phyloP scores from a whole-genome alignment of 2,797 vertebrate genomes.

The Pteronotus mesoamericanus region DNA sequence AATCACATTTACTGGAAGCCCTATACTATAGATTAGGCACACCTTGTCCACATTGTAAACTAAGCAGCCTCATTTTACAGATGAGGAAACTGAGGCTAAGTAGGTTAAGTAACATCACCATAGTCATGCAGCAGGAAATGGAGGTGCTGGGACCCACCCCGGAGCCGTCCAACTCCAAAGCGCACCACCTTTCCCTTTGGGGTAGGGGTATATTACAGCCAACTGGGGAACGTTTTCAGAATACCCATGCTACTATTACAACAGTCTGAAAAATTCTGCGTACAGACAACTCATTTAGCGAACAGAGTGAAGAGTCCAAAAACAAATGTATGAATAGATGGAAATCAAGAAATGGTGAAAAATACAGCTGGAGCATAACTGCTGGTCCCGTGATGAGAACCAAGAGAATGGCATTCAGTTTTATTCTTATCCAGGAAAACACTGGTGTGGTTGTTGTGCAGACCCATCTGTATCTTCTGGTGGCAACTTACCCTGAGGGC shows the following conservation, averaged over 20 bases:
- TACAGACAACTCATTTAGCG: background rate
- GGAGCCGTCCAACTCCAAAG: background rate
- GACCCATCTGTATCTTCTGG: conserved; percentile 79
- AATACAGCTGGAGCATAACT: background rate
- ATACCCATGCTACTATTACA: background rate
- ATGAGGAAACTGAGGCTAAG: background rate
- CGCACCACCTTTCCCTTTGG: background rate
- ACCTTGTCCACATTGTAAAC: background rate
- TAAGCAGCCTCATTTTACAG: background rate
- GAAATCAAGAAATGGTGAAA: conserved; percentile 9
- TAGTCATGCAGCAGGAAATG: background rate
- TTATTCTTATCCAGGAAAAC: conserved; percentile 70
- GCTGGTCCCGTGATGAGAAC: background rate
- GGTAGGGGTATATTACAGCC: background rate
- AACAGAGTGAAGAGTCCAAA: background rate
- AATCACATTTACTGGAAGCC: background rate
- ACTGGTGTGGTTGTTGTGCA: conserved; percentile 81
- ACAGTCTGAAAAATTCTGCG: background rate
- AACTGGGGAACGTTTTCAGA: background rate
- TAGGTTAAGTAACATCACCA: background rate
- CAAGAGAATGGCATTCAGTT: background rate
- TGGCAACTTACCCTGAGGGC: conserved; percentile 80
- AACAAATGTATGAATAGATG: background rate
- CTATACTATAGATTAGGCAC: background rate
- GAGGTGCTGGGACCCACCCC: background rate